A percentile compares a stretch with the other conserved stretches of the same genome.
phyloP scores from a whole-genome alignment of 2,113 vertebrate genomes.

The Platysteira castanea region DNA sequence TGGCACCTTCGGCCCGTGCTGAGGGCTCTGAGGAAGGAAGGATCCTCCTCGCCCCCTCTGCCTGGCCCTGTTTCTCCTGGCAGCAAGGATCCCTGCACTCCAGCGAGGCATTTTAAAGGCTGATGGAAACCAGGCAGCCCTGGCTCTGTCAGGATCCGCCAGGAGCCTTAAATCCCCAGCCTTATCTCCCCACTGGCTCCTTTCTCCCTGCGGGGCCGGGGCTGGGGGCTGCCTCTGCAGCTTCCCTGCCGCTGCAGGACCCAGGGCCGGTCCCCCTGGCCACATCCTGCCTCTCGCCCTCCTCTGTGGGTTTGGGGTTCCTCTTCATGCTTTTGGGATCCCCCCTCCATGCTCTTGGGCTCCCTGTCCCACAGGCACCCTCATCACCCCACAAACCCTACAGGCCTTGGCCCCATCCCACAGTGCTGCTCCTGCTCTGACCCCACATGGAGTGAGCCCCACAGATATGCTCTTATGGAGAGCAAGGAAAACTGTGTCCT shows the following conservation, averaged over 20 bases:
- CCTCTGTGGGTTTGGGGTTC: background rate
- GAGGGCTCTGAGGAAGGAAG: background rate
- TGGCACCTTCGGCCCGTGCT: background rate
- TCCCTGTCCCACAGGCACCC: background rate
- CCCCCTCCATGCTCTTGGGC: background rate
- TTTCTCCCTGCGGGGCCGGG: background rate
- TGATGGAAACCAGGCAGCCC: conserved; percentile 41
- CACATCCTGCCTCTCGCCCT: background rate
- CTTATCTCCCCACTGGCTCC: conserved; percentile 10
- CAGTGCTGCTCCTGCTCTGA: rapidly evolving
- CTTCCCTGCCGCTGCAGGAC: background rate
- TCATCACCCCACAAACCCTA: background rate
- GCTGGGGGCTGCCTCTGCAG: background rate
- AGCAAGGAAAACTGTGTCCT: background rate
- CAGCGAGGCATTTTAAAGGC: background rate
- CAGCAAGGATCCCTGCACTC: background rate
- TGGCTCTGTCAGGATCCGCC: background rate
- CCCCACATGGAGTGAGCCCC: rapidly evolving
- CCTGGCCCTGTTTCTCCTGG: background rate
- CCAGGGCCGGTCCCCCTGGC: rapidly evolving
- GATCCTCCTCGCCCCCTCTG: background rate
- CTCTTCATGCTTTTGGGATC: background rate
- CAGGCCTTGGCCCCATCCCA: rapidly evolving
- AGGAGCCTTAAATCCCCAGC: background rate
- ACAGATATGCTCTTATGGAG: background rate